These are phyloP conservation scores for Nibea coibor DNA, from an alignment of 2,113 vertebrate genomes.

Conservation along the genomic window DNA sequence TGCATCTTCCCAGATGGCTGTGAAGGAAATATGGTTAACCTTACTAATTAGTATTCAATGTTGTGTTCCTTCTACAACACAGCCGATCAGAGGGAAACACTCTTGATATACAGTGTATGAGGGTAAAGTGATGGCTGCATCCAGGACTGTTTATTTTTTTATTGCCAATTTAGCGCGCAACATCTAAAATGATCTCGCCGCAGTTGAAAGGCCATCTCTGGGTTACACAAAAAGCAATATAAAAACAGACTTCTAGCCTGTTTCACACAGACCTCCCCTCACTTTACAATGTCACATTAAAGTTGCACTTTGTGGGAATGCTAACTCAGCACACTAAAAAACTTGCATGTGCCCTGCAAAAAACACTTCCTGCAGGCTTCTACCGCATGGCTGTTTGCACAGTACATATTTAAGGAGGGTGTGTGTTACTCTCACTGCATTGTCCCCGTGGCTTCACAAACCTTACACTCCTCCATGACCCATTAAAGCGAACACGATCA, in stretches of 20 bases:
- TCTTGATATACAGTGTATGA: conserved; percentile 20
- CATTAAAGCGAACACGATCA: conserved; percentile 31
- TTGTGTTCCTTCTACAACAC: conserved; percentile 33
- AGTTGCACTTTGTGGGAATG: conserved; percentile 22
- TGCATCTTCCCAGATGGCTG: conserved; percentile 18
- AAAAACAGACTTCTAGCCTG: conserved; percentile 21
- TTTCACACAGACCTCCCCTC: background rate
- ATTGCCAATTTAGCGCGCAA: conserved; percentile 39
- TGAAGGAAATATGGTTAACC: conserved; percentile 40
- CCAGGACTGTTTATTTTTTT: conserved; percentile 25
- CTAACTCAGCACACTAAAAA: conserved; percentile 22
- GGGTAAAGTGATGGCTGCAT: conserved; percentile 19
- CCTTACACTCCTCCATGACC: background rate
- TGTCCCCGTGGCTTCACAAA: background rate
- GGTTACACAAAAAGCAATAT: conserved; percentile 22
- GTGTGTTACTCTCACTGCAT: background rate
- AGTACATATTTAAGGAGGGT: background rate
- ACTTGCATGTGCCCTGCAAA: conserved; percentile 6
- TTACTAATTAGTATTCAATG: conserved; percentile 40
- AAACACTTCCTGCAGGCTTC: background rate
- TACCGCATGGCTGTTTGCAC: background rate
- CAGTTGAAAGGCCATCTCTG: conserved; percentile 24
- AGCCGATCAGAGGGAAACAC: conserved; percentile 13
- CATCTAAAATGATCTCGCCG: conserved; percentile 32
- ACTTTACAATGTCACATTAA: conserved; percentile 30